Evolutionary conservation across 1,140 invertebrate genomes (phyloP), one percentile per base, ranked within the genome.

Genomic region (Batillaria attramentaria): DNA sequence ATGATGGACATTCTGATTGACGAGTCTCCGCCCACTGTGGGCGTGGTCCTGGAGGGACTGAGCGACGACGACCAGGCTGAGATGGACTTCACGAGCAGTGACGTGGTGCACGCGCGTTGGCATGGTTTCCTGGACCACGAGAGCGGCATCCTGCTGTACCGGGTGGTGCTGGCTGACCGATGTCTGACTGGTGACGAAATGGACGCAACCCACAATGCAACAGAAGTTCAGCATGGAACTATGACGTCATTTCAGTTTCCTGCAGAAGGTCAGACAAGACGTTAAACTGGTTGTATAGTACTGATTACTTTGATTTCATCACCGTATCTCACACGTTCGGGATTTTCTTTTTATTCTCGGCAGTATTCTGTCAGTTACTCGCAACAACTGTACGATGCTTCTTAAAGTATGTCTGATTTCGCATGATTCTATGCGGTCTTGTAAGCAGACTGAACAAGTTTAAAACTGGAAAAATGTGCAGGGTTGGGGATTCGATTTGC

Each of bases 121-220:
- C 73, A 73, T 66, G 82, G 77, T 8, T 85, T 82, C 69, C 79
- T 79, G 50, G 84, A 85, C 50, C 82, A 83, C 33, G 82, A 85
- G 42, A 85, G 84, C 74, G 84, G 84, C 28, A 78, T 85, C 39
- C 54, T 69, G 60, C 72, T 81, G 37, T 84, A 83, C 54, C 79
- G 62, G 28, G 68, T 83, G 2, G 79, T 33, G 8, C 57, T 84
- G 41, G 79, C 73, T n/a, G 72, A 41, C 39, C 50, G 20, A 10
- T 85, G 83, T 57, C 43, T 82, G 10, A 73, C 77, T 20, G 24
- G 10, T n/a, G 28, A 66, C 35, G 69, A 81, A 41, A 37, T 84
- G 20, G 39, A 41, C 6, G 42, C n/a, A 39, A 3, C 31, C 35
- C 54, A 70, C 13, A 43, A 66, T 37, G 68, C 18, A 3, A 70